These are phyloP conservation scores for Cydia amplana DNA, from an alignment of 1,140 invertebrate genomes.

Conservation along the genomic window DNA sequence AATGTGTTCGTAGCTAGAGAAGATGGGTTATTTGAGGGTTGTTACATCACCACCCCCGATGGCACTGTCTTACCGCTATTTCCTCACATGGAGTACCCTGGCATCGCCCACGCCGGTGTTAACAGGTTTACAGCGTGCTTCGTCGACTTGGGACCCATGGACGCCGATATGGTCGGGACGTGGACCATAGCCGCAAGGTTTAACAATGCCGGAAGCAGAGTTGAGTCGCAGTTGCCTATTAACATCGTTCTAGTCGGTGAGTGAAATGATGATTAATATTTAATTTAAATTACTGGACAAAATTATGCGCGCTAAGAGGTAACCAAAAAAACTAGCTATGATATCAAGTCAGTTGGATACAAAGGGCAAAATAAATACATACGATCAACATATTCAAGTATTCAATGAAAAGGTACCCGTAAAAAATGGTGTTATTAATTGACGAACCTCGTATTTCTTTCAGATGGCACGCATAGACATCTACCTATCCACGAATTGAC, in stretches of 20 bases:
- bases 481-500: constrained; percentile 20
- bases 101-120: constrained; percentile 11
- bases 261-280: background rate
- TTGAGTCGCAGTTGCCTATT: constrained; percentile 19
- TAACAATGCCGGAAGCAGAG: constrained; percentile 24
- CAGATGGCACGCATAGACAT: background rate
- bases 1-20: constrained; percentile 23
- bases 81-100: constrained; percentile 10
- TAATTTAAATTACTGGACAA: background rate
- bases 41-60: constrained; percentile 20
- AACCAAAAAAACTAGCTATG: too few relatives aligned
- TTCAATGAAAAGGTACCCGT: too few relatives aligned
- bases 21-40: constrained; percentile 9
- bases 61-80: background rate
- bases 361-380: too few relatives aligned
- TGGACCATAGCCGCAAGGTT: constrained; percentile 17
- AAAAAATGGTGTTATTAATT: background rate
- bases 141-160: constrained; percentile 20
- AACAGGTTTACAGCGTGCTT: constrained; percentile 20
- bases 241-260: constrained; percentile 15
- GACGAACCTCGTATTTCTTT: background rate
- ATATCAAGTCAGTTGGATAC: too few relatives aligned
- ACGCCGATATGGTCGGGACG: constrained; percentile 14
- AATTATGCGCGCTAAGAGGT: too few relatives aligned
- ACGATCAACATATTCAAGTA: too few relatives aligned